phyloP scores from a whole-genome alignment of 2,797 vertebrate genomes.

The Remorina albescens region DNA sequence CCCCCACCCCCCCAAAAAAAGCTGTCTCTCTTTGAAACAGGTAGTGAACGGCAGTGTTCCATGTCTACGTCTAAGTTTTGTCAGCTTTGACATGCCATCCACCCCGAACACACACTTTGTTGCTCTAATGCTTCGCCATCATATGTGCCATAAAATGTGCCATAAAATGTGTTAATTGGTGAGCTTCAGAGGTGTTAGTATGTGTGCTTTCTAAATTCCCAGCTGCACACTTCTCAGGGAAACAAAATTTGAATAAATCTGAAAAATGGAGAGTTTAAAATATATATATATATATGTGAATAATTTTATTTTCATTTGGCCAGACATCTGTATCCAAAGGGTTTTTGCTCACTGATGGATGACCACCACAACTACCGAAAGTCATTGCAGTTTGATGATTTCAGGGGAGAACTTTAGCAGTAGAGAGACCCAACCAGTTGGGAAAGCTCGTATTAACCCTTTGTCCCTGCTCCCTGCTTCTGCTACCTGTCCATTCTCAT shows the following conservation, averaged over 20 bases:
- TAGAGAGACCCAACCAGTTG: conserved; percentile 3
- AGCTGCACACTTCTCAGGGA: no score
- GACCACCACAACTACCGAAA: not conserved
- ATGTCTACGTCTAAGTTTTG: no score
- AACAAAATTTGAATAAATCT: not conserved
- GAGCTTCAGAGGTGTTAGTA: not conserved
- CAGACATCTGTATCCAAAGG: not conserved
- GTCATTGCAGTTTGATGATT: conserved; percentile 11
- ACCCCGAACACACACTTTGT: no score
- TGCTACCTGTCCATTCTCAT: conserved; percentile 56
- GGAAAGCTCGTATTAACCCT: conserved; percentile 54
- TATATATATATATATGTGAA: no score
- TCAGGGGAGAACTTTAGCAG: not conserved
- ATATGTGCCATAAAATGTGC: not conserved
- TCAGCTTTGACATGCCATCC: no score
- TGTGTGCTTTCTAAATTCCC: no score
- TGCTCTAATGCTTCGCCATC: no score
- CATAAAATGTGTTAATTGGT: not conserved
- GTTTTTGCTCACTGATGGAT: conserved; percentile 3
- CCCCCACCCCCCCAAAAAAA: no score
- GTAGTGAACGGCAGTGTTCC: no score
- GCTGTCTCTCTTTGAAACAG: no score
- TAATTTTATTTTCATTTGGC: not conserved
- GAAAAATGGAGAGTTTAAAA: no score
- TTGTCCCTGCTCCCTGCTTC: conserved; percentile 46